phyloP scores from a whole-genome alignment of 2,888 invertebrate genomes.

The Cephus nigrinus region DNA sequence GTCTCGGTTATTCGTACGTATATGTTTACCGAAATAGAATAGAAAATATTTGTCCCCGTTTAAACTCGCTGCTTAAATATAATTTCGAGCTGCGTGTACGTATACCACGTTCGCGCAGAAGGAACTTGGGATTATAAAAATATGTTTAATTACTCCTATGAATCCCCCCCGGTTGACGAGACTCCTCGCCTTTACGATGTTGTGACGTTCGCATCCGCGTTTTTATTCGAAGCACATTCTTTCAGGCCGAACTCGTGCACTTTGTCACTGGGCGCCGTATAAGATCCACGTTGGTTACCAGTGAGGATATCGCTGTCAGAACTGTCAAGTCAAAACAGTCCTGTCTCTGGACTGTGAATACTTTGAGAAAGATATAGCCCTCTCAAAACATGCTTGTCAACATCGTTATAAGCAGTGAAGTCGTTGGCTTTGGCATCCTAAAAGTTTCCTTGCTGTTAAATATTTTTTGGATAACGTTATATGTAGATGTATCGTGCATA shows the following conservation, averaged over 20 bases:
- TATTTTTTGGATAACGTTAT: not conserved
- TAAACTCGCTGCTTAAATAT: not conserved
- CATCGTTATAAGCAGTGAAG: not conserved
- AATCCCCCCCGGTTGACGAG: constrained; percentile 17
- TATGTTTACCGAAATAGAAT: not conserved
- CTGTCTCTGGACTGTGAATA: constrained; percentile 1
- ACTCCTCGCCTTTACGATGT: constrained; percentile 29
- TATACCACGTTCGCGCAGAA: not conserved
- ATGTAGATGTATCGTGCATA: not conserved
- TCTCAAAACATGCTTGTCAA: constrained; percentile 1
- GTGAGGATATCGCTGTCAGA: constrained; percentile 13
- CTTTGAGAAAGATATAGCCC: not conserved
- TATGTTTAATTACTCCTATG: constrained; percentile 24
- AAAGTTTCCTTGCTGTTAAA: not conserved
- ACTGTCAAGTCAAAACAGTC: constrained; percentile 15
- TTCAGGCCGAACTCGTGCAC: constrained; percentile 20
- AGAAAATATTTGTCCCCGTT: not conserved
- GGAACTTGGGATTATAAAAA: constrained; percentile 18
- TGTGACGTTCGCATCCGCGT: constrained; percentile 34
- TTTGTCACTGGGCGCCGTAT: constrained; percentile 1
- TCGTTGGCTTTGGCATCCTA: not conserved
- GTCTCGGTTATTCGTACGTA: too few species aligned
- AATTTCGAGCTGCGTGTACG: not conserved
- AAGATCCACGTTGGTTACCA: constrained; percentile 8
- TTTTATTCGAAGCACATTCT: constrained; percentile 30